Conservation (phyloP, 23 tunicate genomes). For the Halocynthia aurantium region DNA sequence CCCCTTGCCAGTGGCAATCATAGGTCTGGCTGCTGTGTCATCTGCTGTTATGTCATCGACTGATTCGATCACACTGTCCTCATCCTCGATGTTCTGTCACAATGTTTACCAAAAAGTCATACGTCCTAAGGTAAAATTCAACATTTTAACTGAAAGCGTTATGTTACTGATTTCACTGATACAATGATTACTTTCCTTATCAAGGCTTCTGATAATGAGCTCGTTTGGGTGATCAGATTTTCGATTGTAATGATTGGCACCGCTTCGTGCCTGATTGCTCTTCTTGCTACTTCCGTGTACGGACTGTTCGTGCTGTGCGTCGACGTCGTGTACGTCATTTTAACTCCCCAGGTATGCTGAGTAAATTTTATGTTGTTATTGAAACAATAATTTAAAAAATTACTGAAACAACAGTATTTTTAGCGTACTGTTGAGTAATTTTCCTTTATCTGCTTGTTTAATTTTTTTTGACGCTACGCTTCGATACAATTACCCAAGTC, state of each 20-base stretch:
- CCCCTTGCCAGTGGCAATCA: slow-evolving; percentile 21
- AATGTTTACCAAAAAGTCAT: slow-evolving; percentile 15
- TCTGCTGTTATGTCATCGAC: slow-evolving; percentile 31
- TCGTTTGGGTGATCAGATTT: slow-evolving; percentile 16
- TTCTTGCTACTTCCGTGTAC: slow-evolving; percentile 23
- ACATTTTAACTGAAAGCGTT: too few species aligned
- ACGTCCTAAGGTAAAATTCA: slow-evolving; percentile 9
- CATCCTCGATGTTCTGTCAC: slow-evolving; percentile 23
- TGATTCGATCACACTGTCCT: slow-evolving; percentile 23
- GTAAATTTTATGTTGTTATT: too few species aligned
- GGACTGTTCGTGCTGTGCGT: slow-evolving; percentile 29
- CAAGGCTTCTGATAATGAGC: slow-evolving; percentile 14
- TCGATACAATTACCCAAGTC: too few species aligned
- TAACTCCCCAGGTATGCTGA: slow-evolving; percentile 13
- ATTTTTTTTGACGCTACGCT: too few species aligned
- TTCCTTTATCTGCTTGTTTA: too few species aligned
- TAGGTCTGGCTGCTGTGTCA: slow-evolving; percentile 25
- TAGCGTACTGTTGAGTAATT: too few species aligned
- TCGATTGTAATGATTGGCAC: slow-evolving; percentile 21
- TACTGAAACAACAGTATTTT: too few species aligned
- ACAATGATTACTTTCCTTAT: not conserved
- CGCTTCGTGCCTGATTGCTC: slow-evolving; percentile 7
- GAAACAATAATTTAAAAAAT: too few species aligned
- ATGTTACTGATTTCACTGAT: too few species aligned
- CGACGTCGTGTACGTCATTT: slow-evolving; percentile 13